phyloP scores from a whole-genome alignment of 2,797 vertebrate species.

The Sebastes reedi region DNA sequence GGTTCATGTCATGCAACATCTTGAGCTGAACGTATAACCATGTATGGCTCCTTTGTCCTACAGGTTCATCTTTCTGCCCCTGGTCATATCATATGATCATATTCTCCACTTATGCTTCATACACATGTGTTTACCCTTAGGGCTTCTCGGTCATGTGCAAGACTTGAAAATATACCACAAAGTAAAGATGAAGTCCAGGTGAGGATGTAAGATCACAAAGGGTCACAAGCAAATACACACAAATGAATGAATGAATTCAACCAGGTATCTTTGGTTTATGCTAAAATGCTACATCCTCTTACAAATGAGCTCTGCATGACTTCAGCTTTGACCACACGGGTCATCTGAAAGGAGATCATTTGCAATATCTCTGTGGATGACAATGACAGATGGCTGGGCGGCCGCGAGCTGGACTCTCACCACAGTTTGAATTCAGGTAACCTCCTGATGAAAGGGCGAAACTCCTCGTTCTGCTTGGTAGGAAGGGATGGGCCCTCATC shows the following conservation, averaged over 20 bases:
- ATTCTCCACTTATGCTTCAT: too few relatives aligned
- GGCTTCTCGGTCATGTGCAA: too few relatives aligned
- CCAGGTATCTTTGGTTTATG: slow-evolving; percentile 8
- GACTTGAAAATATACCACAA: too few relatives aligned
- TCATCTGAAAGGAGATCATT: slow-evolving; percentile 23
- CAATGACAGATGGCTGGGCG: neutral
- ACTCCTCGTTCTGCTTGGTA: neutral
- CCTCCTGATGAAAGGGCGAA: neutral
- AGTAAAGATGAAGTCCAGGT: neutral
- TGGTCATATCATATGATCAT: too few relatives aligned
- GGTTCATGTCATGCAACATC: too few relatives aligned
- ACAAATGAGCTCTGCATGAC: slow-evolving; percentile 34
- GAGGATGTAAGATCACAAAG: neutral
- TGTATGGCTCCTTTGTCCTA: too few relatives aligned
- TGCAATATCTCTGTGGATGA: slow-evolving; percentile 1
- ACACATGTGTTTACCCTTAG: too few relatives aligned
- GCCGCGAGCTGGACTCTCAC: neutral
- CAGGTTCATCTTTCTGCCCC: too few relatives aligned
- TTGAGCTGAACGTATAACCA: too few relatives aligned
- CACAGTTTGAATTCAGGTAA: neutral
- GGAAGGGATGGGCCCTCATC: neutral
- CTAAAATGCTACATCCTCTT: slow-evolving; percentile 18
- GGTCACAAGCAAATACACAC: slow-evolving; percentile 25
- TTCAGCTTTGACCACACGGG: slow-evolving; percentile 1
- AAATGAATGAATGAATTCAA: slow-evolving; percentile 7